Evolutionary conservation across 2,888 invertebrate genomes (phyloP).

Genomic region (Fragum sueziense): DNA sequence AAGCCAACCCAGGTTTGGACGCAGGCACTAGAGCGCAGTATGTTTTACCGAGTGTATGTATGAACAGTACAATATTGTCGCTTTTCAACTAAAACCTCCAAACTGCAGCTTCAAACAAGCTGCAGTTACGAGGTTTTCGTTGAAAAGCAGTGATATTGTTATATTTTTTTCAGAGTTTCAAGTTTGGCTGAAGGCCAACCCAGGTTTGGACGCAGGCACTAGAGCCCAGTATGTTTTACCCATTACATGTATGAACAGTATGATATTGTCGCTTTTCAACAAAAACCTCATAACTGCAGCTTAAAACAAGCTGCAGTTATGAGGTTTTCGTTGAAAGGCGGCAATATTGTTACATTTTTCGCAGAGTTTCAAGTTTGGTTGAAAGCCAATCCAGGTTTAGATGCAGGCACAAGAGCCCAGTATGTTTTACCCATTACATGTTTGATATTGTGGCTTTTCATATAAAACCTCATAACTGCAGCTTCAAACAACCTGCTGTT

Average conservation of each 20-base stretch:
- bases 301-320: too few species aligned
- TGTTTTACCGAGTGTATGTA: conserved; percentile 25
- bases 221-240: conserved; percentile 12
- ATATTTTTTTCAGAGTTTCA: conserved; percentile 32
- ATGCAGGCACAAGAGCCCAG: conserved; percentile 2
- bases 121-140: too few species aligned
- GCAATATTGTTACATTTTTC: too few species aligned
- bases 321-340: too few species aligned
- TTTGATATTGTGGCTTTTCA: too few species aligned
- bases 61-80: conserved; percentile 19
- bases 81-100: too few species aligned
- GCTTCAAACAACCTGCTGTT: too few species aligned
- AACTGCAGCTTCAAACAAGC: too few species aligned
- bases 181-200: conserved; percentile 24
- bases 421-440: conserved; percentile 23
- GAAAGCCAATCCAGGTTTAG: conserved; percentile 18
- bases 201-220: conserved; percentile 13
- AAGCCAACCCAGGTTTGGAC: conserved; percentile 14
- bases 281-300: too few species aligned
- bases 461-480: too few species aligned
- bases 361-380: conserved; percentile 33
- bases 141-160: too few species aligned
- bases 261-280: not conserved
- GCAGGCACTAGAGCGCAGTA: conserved; percentile 2
- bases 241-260: conserved; percentile 25